Conservation (phyloP, 2,113 vertebrate species). For the Notarius quadriscutis region DNA sequence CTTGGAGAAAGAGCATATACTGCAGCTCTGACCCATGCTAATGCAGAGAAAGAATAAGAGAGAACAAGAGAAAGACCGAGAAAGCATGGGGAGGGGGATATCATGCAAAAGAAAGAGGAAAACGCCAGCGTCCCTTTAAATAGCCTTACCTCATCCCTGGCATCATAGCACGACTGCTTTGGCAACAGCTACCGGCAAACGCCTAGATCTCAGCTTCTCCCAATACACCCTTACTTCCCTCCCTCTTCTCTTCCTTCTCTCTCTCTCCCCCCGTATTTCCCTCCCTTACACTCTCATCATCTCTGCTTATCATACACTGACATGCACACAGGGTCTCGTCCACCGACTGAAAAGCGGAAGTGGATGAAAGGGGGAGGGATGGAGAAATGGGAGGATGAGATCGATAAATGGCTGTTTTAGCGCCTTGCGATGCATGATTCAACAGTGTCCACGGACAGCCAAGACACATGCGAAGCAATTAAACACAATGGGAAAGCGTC, state of each 20-base stretch:
- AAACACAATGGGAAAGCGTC: not conserved
- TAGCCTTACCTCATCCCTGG: constrained; percentile 66
- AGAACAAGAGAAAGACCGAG: constrained; percentile 9
- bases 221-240: constrained; percentile 15
- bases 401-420: constrained; percentile 59
- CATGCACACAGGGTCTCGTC: constrained; percentile 35
- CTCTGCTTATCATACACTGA: constrained; percentile 32
- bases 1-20: constrained; percentile 22
- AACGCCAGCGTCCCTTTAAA: not conserved
- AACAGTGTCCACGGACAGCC: constrained; percentile 32
- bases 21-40: constrained; percentile 48
- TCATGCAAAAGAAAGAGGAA: constrained; percentile 19
- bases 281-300: constrained; percentile 46
- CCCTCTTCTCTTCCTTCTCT: not conserved
- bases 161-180: constrained; percentile 52
- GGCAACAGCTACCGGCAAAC: constrained; percentile 63
- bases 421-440: constrained; percentile 32
- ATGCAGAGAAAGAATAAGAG: constrained; percentile 22
- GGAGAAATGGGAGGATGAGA: constrained; percentile 54
- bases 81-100: not conserved
- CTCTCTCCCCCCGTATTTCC: constrained; percentile 46
- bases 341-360: constrained; percentile 35
- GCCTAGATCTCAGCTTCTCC: constrained; percentile 28
- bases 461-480: constrained; percentile 20
- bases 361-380: constrained; percentile 42